Base-by-base conservation (phyloP, 2,888 invertebrate genomes). In the Callyntrura guangdongensis region DNA sequence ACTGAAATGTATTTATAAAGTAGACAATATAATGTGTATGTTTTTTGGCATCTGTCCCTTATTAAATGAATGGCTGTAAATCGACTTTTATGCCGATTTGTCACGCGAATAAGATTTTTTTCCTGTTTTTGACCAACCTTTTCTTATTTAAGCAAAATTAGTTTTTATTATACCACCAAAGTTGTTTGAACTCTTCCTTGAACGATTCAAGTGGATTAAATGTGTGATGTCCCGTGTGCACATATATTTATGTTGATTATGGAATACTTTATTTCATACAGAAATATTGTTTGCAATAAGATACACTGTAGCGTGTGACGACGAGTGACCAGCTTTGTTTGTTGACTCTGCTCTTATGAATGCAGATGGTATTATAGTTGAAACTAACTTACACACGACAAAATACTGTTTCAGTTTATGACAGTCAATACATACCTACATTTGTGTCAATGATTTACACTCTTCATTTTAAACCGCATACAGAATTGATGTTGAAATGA, bases 41-140 rank as follows among this genome's bases (percentile, higher is more conserved):
- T 36, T 36, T 4, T 36, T 36, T 89, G 84, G 89, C 89, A 89
- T 89, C 64, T 89, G 89, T 89, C 79, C 79, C 84, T 36, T 77
- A 74, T 74, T 74, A 72, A 83, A 49, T 84, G 89, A 82, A 82
- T 81, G 53, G 85, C 61, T 85, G 82, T 25, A 77, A 82, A 49
- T 89, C 12, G 79, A 89, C 64, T 89, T 89, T 89, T 89, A 89
- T 89, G 79, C 77, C 11, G 67, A 74, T 89, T 89, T 89, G 89
- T 89, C 89, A 89, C 89, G 89, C 89, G 85, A 89, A 49, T 89
- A 77, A 89, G 49, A 77, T 67, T 85, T 79, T 89, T 79, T 79
- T 25, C 56, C 67, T 5, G 36, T 86, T 74, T 61, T 45, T 86
- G 72, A 36, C 49, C 72, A 85, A 72, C 82, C 82, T 59, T 82